Percentiles rank a stretch among this genome's conserved stretches.
Evolutionary conservation across 2,888 invertebrate species (phyloP).

Genomic region (Acronicta alni): DNA sequence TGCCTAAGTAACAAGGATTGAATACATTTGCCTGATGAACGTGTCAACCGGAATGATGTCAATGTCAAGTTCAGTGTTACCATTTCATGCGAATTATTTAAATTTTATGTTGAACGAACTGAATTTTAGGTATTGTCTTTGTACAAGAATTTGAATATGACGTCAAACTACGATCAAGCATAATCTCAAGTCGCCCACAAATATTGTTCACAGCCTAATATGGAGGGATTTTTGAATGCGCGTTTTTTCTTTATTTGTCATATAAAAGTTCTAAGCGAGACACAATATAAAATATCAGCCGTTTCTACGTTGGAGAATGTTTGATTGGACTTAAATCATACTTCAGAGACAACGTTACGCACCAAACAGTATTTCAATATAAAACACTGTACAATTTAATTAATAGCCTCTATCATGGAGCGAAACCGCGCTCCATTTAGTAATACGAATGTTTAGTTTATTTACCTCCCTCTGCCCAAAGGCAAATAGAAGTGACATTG

Average conservation of each 20-base stretch:
- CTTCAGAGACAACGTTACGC: conserved; percentile 27
- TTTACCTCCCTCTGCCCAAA: conserved; percentile 78
- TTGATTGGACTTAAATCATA: conserved; percentile 17
- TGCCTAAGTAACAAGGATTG: conserved; percentile 54
- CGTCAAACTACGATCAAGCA: conserved; percentile 40
- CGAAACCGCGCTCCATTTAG: conserved; percentile 51
- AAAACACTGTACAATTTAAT: conserved; percentile 55
- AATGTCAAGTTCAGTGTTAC: conserved; percentile 68
- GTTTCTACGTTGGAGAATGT: conserved; percentile 11
- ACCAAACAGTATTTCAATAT: conserved; percentile 9
- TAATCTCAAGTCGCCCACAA: conserved; percentile 40
- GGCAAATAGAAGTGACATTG: conserved; percentile 86
- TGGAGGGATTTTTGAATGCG: conserved; percentile 17
- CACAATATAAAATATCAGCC: conserved; percentile 6
- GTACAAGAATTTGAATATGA: conserved; percentile 42
- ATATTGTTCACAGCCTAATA: conserved; percentile 34
- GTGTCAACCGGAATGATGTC: conserved; percentile 65
- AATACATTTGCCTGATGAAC: conserved; percentile 52
- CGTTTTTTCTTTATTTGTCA: conserved; percentile 6
- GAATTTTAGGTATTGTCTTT: conserved; percentile 15
- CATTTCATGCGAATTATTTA: conserved; percentile 45
- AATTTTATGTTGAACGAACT: conserved; percentile 33
- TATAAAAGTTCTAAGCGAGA: not conserved
- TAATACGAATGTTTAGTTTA: conserved; percentile 67
- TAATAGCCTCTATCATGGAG: conserved; percentile 54